Evolutionary conservation across 2,113 vertebrate species (phyloP).

Genomic region (Rissa tridactyla): DNA sequence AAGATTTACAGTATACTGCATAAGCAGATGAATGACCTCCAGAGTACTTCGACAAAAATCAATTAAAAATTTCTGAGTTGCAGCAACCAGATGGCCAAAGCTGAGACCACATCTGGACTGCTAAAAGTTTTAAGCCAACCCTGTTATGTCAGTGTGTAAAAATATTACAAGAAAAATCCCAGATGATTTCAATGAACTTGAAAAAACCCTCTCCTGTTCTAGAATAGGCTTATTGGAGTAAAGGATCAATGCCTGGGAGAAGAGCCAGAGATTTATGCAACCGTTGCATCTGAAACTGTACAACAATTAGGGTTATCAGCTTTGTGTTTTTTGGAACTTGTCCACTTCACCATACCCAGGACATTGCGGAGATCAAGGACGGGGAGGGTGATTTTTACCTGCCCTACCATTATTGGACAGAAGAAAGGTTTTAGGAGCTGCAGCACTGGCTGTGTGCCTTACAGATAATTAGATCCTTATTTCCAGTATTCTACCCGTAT

Average conservation of each 20-base stretch:
- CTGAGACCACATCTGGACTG: neutral
- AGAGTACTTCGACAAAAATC: neutral
- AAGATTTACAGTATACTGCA: neutral
- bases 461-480: neutral
- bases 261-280: constrained; percentile 46
- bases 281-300: neutral
- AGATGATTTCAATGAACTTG: neutral
- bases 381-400: neutral
- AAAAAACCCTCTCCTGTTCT: neutral
- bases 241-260: constrained; percentile 8
- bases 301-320: neutral
- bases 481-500: neutral
- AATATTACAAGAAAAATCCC: neutral
- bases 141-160: neutral
- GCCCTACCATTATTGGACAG: neutral
- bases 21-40: constrained; percentile 37
- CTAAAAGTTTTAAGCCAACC: neutral
- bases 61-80: neutral
- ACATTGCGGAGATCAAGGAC: constrained; percentile 28
- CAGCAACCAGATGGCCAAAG: neutral
- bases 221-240: neutral
- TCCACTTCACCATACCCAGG: neutral
- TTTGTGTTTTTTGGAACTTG: neutral
- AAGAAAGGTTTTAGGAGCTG: neutral
- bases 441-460: neutral